Base-by-base conservation (phyloP, 2,797 vertebrate genomes). In the Danionella dracula region DNA sequence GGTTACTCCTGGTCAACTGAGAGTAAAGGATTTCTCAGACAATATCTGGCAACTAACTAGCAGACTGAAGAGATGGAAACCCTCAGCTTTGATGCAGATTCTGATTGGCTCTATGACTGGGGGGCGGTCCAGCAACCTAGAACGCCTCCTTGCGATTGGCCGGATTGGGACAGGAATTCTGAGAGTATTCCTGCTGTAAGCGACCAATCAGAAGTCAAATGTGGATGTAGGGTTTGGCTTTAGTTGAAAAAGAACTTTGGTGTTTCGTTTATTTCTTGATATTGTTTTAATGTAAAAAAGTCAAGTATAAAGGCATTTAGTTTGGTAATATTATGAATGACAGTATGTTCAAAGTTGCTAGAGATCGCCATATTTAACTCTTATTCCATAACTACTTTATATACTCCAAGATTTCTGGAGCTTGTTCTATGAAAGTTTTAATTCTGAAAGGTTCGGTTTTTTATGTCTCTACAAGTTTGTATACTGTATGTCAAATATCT, bases 141-240 rank as follows among this genome's bases (percentile, higher is more conserved):
- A 11, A 83, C 82, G 63, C 79, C 75, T 1, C 58, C 79, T 32
- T 79, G 85, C n/a, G 79, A 68, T 7, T 87, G 90, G 87, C 78
- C 88, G 0, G 27, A 84, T 21, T 75, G 64, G 37, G 77, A 79
- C 34, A 78, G 77, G 1, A 84, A 83, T 69, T 87, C 83, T 32
- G 95, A 95, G 83, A 91, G 84, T 48, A 78, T 96, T 77, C 95
- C 95, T 49, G 94, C 96, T 75, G 95, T 99, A 92, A 99, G 96
- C 96, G 79, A 75, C 51, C 35, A 57, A 32, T 19, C 8, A 49
- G 20, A 32, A 12, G 27, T 19, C 10, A 35, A 16, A 37, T 13
- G 27, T 16, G 17, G 50, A 51, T n/a, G 32, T 9, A 29, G 57
- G 61, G 10, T 41, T 29, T 20, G 32, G 23, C 16, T 13, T 5